Evolutionary conservation across 2,113 vertebrate species (phyloP).

Genomic region (Plecturocebus donacophilus): DNA sequence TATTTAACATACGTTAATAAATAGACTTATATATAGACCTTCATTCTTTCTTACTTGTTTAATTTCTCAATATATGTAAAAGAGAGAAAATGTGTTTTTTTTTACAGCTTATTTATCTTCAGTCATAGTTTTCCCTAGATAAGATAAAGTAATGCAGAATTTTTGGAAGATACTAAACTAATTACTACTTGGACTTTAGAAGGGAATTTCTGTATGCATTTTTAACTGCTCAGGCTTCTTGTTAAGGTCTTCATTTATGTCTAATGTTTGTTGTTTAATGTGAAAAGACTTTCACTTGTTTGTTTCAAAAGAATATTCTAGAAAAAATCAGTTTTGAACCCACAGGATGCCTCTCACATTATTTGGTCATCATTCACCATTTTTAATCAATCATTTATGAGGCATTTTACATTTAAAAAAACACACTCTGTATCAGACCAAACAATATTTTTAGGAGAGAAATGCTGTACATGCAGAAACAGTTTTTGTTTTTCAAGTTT

Average conservation of each 20-base stretch:
- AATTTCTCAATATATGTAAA: not conserved
- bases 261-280: not conserved
- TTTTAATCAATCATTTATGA: not conserved
- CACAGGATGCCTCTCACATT: not conserved
- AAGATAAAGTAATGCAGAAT: not conserved
- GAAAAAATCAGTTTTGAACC: not conserved
- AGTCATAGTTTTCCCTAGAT: not conserved
- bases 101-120: not conserved
- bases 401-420: not conserved
- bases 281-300: not conserved
- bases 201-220: not conserved
- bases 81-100: not conserved
- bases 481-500: not conserved
- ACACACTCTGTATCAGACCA: not conserved
- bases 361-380: not conserved
- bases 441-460: not conserved
- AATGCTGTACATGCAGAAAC: not conserved
- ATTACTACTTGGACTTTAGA: not conserved
- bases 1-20: not conserved
- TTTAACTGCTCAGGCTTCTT: not conserved
- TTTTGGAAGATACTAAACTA: not conserved
- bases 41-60: not conserved
- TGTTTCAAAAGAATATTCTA: not conserved
- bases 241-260: not conserved
- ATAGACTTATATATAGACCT: not conserved